Evolutionary conservation across 2,797 vertebrate genomes (phyloP).

Genomic region (Muraenolepis orangiensis): DNA sequence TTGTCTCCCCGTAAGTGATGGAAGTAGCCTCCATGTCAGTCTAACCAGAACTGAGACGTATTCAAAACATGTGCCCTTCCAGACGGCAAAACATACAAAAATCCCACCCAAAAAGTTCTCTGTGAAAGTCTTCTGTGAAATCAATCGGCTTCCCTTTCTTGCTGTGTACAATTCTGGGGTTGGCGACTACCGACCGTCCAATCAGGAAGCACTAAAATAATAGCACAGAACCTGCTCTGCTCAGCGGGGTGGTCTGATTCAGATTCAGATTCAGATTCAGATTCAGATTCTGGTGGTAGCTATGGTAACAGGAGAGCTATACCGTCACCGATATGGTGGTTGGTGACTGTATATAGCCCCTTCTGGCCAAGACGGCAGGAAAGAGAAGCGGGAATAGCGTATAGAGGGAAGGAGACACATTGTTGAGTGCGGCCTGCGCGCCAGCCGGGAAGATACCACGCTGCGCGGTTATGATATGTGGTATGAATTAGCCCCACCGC

Average conservation of each 20-base stretch:
- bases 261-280: no score
- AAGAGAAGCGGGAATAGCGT: no score
- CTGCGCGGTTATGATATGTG: slow-evolving; percentile 41
- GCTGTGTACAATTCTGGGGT: neutral
- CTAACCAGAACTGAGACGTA: no score
- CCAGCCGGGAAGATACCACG: slow-evolving; percentile 43
- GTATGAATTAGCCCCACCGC: slow-evolving; percentile 41
- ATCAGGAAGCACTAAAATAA: neutral
- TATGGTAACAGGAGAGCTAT: no score
- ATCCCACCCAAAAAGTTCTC: neutral
- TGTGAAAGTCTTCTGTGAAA: neutral
- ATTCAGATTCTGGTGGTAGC: no score
- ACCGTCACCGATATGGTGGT: no score
- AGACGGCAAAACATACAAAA: neutral
- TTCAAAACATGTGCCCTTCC: neutral
- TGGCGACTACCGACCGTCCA: neutral
- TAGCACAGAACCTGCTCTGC: neutral
- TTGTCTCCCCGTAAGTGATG: slow-evolving; percentile 42
- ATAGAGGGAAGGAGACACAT: slow-evolving; percentile 33
- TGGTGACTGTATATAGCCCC: no score
- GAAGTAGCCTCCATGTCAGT: neutral
- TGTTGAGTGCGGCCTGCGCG: slow-evolving; percentile 6
- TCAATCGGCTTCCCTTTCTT: neutral
- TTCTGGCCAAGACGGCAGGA: no score
- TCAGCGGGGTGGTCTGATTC: neutral